Conservation (phyloP, 2,113 vertebrate genomes). For the Cygnus buccinator region DNA sequence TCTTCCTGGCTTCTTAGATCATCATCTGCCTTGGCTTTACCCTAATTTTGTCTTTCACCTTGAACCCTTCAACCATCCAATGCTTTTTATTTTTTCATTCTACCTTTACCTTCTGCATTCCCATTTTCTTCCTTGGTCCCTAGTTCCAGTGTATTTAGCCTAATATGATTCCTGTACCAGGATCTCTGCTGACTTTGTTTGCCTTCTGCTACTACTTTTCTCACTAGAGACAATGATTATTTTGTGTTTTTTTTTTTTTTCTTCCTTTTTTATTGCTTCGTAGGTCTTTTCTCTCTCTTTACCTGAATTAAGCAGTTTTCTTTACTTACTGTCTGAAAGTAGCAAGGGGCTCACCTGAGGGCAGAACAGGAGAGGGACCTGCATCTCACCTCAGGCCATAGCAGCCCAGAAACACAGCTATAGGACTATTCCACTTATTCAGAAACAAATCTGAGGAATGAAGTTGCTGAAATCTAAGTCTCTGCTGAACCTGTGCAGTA, state of each 20-base stretch:
- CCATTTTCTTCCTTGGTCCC: neutral
- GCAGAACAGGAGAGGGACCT: neutral
- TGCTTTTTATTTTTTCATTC: neutral
- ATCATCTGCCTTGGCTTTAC: neutral
- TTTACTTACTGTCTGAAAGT: neutral
- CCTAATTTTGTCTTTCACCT: neutral
- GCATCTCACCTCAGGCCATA: neutral
- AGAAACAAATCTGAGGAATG: neutral
- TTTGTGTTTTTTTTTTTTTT: neutral
- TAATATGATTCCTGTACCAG: neutral
- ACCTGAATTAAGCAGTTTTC: neutral
- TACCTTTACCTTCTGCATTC: neutral
- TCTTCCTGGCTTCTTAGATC: neutral
- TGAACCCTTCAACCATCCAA: neutral
- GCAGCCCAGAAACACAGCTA: neutral
- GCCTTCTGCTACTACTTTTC: neutral
- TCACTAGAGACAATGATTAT: neutral
- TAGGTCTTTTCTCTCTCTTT: neutral
- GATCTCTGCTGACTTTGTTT: neutral
- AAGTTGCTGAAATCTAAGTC: conserved; percentile 18
- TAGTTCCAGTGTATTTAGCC: neutral
- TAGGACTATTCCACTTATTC: neutral
- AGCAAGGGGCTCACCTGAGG: neutral
- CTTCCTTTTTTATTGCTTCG: neutral
- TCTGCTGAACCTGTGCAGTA: neutral